These are phyloP conservation scores for Acanthoscelides obtectus DNA, from an alignment of 2,888 invertebrate species.

Conservation along the genomic window DNA sequence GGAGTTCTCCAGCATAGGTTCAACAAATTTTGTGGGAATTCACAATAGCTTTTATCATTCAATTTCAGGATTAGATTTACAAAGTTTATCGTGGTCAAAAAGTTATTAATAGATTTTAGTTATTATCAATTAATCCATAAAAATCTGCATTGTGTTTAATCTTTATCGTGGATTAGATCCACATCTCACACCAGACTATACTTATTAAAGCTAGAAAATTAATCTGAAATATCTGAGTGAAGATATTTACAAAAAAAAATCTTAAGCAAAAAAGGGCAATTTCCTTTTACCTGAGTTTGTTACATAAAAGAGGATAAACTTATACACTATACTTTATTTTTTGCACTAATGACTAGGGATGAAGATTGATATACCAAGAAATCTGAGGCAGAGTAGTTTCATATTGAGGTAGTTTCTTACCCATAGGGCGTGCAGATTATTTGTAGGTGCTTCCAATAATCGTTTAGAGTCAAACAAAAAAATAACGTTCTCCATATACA, in stretches of 20 bases:
- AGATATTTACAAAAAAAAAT: not conserved
- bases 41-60: no score
- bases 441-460: not conserved
- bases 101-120: no score
- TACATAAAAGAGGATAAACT: conserved; percentile 5
- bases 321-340: conserved; percentile 5
- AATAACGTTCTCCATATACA: not conserved
- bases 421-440: not conserved
- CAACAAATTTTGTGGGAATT: no score
- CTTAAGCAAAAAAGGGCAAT: conserved; percentile 4
- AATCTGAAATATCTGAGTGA: not conserved
- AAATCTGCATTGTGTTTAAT: not conserved
- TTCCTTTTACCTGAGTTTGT: not conserved
- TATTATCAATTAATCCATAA: not conserved
- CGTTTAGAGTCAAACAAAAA: not conserved
- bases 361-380: conserved; percentile 24
- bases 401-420: conserved; percentile 27
- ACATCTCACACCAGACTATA: conserved; percentile 19
- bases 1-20: no score
- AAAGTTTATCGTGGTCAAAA: no score
- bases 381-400: conserved; percentile 35
- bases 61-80: no score
- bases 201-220: not conserved
- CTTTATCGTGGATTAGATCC: conserved; percentile 26
- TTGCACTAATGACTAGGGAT: conserved; percentile 40